Conservation (phyloP, 1,140 invertebrate genomes). For the Diachasma alloeum region DNA sequence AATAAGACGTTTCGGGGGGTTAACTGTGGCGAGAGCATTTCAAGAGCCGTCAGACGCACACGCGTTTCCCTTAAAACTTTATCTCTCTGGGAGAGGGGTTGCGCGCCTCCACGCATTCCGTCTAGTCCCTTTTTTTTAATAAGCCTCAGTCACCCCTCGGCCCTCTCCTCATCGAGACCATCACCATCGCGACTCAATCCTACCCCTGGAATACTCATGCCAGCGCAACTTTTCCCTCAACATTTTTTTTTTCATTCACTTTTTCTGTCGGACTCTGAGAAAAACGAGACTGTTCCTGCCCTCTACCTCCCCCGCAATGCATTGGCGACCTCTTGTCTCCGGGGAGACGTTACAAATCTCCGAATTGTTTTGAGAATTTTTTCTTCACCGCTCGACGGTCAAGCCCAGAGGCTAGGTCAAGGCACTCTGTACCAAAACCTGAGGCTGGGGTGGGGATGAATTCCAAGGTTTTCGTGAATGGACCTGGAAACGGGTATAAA, state of each 20-base stretch:
- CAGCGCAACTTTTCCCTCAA: not conserved
- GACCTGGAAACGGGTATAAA: slow-evolving; percentile 19
- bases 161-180: slow-evolving; percentile 14
- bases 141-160: slow-evolving; percentile 19
- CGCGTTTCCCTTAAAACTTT: slow-evolving; percentile 21
- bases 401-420: slow-evolving; percentile 19
- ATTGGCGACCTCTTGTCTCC: not conserved
- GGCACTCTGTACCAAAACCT: slow-evolving; percentile 18
- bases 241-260: slow-evolving; percentile 2
- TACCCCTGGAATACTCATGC: slow-evolving; percentile 33
- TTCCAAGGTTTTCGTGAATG: slow-evolving; percentile 22
- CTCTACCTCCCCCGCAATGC: not conserved
- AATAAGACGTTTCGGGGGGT: not conserved
- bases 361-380: slow-evolving; percentile 4
- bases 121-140: slow-evolving; percentile 33
- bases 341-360: not conserved
- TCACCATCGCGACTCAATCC: slow-evolving; percentile 25
- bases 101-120: slow-evolving; percentile 15
- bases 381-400: not conserved
- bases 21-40: too few species aligned
- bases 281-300: slow-evolving; percentile 13
- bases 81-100: not conserved
- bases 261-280: not conserved
- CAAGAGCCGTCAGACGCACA: slow-evolving; percentile 15
- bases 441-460: slow-evolving; percentile 43